Evolutionary conservation across 2,113 vertebrate species (phyloP), one percentile per base, ranked within the genome.

Genomic region (Lasiurus borealis): DNA sequence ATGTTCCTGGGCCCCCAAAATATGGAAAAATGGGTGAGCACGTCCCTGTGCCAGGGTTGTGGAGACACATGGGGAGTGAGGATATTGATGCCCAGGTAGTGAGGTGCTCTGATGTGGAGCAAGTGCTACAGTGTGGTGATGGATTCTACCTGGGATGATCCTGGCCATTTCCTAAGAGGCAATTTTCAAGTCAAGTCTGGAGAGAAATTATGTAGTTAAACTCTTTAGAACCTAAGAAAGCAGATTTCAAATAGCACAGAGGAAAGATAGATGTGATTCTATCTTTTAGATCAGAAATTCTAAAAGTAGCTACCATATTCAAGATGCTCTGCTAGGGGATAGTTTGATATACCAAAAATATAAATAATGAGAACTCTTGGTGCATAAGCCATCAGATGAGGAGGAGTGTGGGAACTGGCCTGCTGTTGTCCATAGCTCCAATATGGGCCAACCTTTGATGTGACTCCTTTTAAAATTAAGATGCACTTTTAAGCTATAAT

Each of bases 221-320:
- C 18, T 18, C 27, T 23, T 15, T 25, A 85, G 64, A 85, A 85
- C 31, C 72, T 46, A 29, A 71, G 27, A 71, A 85, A 82, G 40
- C 89, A 85, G 59, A 81, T 71, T 95, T 85, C 82, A 92, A 62
- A 18, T 15, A 72, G 40, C 16, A 15, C 44, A 87, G 23, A 86
- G 46, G 77, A 76, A 85, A 91, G 72, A 46, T 1, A 76, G 81
- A 64, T 6, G 2, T 16, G 66, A 77, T n/a, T 72, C 29, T 54
- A 72, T 59, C 59, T 62, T 62, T 62, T 80, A 89, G 34, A 4
- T 12, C 23, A 40, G 46, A 15, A 57, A 54, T 69, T 91, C 78
- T 36, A 21, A 68, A 77, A 57, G 88, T 46, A 85, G 31, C 10
- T 76, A 15, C 36, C 25, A 46, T 8, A 6, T 76, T 86, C 29